These are phyloP conservation scores for Piscicola geometra DNA, from an alignment of 2,888 invertebrate species.

Conservation along the genomic window DNA sequence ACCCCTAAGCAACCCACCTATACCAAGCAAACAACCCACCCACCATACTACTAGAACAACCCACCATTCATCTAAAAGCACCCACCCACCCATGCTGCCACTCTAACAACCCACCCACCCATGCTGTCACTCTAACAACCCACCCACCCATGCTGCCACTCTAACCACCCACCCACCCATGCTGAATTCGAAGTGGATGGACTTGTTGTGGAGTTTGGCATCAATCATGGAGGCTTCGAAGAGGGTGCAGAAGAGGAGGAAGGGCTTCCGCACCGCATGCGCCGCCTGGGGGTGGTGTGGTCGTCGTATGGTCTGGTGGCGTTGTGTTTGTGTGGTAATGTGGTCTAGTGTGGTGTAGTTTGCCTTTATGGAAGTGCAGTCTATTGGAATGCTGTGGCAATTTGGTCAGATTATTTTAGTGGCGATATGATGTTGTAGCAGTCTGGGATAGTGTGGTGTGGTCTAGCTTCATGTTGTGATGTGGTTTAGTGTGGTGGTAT, in stretches of 20 bases:
- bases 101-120: not conserved
- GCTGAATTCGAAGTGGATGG: constrained; percentile 45
- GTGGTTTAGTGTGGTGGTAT: no score
- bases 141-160: no score
- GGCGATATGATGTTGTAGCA: no score
- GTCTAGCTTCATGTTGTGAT: no score
- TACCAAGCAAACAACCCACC: no score
- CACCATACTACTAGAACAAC: not conserved
- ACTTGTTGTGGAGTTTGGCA: constrained; percentile 40
- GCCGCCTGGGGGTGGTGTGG: constrained; percentile 37
- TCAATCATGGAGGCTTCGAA: constrained; percentile 45
- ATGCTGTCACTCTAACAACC: not conserved
- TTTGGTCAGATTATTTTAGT: no score
- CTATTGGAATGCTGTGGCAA: no score
- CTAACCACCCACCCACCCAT: constrained; percentile 41
- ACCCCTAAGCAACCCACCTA: no score
- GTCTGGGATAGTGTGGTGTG: no score
- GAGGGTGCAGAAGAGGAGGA: constrained; percentile 43
- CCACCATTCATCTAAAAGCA: not conserved
- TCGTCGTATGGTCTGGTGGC: not conserved
- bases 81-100: not conserved
- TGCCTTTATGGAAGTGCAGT: no score
- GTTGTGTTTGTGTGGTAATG: no score
- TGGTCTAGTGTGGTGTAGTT: no score
- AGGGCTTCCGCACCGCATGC: constrained; percentile 40